Evolutionary conservation across 2,797 vertebrate genomes (phyloP).

Genomic region (Alauda arvensis): DNA sequence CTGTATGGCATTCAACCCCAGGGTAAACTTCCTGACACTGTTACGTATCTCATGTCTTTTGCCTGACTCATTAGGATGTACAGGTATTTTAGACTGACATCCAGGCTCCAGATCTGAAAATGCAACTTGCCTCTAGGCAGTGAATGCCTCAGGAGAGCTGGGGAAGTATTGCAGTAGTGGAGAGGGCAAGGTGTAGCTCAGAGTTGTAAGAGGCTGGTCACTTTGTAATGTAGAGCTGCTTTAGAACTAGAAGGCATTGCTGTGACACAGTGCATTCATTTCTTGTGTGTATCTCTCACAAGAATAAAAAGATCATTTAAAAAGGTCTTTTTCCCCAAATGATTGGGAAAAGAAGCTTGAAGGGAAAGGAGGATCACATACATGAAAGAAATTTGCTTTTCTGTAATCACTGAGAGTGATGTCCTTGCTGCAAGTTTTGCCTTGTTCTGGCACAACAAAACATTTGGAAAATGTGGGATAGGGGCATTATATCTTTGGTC

Average conservation of each 20-base stretch:
- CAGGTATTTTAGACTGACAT: neutral
- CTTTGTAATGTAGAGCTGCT: neutral
- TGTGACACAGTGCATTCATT: neutral
- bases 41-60: neutral
- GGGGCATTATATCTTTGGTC: neutral
- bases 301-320: neutral
- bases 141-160: neutral
- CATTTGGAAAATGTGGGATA: neutral
- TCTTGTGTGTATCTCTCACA: neutral
- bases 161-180: neutral
- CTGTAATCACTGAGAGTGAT: neutral
- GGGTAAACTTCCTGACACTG: neutral
- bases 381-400: neutral
- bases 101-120: neutral
- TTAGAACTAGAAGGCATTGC: neutral
- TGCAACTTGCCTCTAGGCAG: neutral
- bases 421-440: neutral
- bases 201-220: neutral
- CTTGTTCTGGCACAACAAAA: neutral
- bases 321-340: neutral
- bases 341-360: neutral
- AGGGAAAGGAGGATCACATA: neutral
- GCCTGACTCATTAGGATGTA: neutral
- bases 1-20: neutral
- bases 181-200: neutral